These are phyloP conservation scores for Chloroceryle aenea DNA, from an alignment of 2,113 vertebrate genomes.

Conservation along the genomic window DNA sequence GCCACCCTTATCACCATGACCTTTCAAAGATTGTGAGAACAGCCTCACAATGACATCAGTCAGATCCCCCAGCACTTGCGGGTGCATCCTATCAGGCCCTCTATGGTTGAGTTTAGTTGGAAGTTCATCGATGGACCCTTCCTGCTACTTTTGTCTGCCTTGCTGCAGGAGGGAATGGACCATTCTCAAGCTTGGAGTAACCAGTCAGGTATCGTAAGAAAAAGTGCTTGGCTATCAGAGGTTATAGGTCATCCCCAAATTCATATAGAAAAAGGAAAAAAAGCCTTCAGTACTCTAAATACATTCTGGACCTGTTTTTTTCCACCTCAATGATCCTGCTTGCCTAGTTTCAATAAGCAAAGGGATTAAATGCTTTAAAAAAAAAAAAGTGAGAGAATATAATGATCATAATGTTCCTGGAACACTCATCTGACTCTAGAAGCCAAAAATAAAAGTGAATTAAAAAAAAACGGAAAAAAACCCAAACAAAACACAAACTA, in stretches of 20 bases:
- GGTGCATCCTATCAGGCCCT: background rate
- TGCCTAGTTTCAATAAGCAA: background rate
- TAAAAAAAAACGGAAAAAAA: background rate
- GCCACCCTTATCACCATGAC: background rate
- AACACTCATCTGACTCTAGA: background rate
- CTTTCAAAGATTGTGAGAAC: background rate
- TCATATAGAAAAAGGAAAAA: background rate
- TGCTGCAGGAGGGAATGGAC: background rate
- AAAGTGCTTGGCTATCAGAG: background rate
- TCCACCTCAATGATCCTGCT: background rate
- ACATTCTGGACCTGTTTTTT: background rate
- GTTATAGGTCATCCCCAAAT: background rate
- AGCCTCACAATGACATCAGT: background rate
- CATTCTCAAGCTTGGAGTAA: background rate
- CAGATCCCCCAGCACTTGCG: background rate
- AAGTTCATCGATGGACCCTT: background rate
- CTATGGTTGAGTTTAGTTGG: background rate
- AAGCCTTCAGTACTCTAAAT: background rate
- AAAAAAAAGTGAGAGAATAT: background rate
- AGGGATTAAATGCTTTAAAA: background rate
- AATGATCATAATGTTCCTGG: background rate
- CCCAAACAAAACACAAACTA: background rate
- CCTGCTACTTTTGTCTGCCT: background rate
- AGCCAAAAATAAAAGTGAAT: slow-evolving; percentile 15
- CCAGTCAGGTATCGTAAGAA: background rate